A percentile compares a stretch with the other conserved stretches of the same genome.
Evolutionary conservation across 2,113 vertebrate genomes (phyloP).

Genomic region (Galbula dea): DNA sequence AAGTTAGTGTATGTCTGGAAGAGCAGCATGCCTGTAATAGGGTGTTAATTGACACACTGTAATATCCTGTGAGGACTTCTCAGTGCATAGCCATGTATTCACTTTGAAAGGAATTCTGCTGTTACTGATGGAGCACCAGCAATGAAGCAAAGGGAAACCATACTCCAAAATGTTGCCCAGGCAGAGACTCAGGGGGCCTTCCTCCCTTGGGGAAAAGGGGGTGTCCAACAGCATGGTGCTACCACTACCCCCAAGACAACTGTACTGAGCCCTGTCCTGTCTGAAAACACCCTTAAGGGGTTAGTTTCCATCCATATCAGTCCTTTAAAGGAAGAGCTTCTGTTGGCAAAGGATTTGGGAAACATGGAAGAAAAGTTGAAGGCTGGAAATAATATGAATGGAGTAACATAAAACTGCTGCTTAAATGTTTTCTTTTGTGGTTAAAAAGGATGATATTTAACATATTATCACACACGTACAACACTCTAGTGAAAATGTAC

Average conservation of each 20-base stretch:
- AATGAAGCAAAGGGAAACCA: fast-evolving
- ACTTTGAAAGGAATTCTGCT: neutral
- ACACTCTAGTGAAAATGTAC: neutral
- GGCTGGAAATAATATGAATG: neutral
- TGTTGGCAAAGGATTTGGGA: neutral
- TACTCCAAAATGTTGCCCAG: neutral
- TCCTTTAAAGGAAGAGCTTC: neutral
- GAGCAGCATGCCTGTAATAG: neutral
- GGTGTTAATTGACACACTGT: neutral
- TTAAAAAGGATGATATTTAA: neutral
- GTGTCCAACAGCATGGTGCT: neutral
- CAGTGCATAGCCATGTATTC: fast-evolving
- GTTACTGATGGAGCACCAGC: neutral
- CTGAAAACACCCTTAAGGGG: neutral
- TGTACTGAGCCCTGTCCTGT: neutral
- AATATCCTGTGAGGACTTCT: neutral
- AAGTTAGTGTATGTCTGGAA: neutral
- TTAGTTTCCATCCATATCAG: neutral
- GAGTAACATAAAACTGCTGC: neutral
- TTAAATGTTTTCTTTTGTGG: neutral
- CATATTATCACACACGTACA: neutral
- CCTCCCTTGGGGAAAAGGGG: fast-evolving
- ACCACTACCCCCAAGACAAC: neutral
- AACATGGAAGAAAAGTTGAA: neutral
- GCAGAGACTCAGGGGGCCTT: fast-evolving